Conservation (phyloP, 2,888 invertebrate species). For the Diarsia mendica region DNA sequence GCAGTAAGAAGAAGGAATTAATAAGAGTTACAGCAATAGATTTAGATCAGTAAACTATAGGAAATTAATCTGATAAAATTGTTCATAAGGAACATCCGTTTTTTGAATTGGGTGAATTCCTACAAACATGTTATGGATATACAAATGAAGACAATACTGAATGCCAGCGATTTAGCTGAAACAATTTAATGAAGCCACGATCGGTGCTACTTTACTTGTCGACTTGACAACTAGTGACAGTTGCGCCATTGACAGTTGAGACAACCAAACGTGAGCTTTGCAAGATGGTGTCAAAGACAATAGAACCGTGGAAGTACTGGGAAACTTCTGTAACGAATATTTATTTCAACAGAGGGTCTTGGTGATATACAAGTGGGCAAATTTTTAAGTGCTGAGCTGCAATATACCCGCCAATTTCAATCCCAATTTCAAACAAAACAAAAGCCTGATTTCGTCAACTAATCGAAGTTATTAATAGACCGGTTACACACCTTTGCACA, state of each 20-base stretch:
- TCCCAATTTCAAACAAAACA: slow-evolving; percentile 35
- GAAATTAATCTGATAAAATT: background rate
- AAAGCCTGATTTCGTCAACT: slow-evolving; percentile 49
- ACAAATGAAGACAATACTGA: slow-evolving; percentile 11
- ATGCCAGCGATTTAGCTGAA: background rate
- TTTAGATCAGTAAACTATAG: background rate
- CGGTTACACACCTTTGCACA: slow-evolving; percentile 47
- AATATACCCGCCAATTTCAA: slow-evolving; percentile 8
- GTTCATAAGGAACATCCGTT: background rate
- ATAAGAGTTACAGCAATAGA: background rate
- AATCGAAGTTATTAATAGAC: slow-evolving; percentile 66
- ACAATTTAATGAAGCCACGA: slow-evolving; percentile 40
- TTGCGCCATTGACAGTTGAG: slow-evolving; percentile 28
- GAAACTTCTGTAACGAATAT: background rate
- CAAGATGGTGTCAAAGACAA: slow-evolving; percentile 24
- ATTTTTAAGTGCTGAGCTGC: background rate
- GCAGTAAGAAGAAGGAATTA: background rate
- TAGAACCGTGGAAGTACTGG: background rate
- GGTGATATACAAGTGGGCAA: too few relatives aligned
- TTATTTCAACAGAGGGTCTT: background rate
- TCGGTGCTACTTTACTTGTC: background rate
- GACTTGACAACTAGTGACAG: slow-evolving; percentile 14
- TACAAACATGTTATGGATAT: background rate
- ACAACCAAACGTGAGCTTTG: slow-evolving; percentile 38
- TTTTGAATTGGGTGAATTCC: background rate